Percentiles rank a stretch among this genome's conserved stretches.
These are phyloP conservation scores for Armadillidium nasatum DNA, from an alignment of 1,140 invertebrate genomes.

Conservation along the genomic window DNA sequence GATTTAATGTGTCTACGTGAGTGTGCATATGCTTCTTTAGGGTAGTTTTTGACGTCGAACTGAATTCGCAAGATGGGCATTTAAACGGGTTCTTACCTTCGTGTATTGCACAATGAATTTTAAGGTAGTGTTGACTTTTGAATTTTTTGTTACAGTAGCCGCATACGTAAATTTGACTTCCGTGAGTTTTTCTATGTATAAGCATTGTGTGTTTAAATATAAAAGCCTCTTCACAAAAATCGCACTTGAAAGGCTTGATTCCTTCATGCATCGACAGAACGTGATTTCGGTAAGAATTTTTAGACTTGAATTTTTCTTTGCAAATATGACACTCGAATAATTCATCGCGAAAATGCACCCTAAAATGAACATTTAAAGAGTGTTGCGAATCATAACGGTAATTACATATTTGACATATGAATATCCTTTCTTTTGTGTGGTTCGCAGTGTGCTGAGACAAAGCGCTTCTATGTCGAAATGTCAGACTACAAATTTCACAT, in stretches of 20 bases:
- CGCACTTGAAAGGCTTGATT: background rate
- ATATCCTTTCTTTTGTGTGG: background rate
- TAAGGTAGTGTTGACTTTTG: constrained; percentile 1
- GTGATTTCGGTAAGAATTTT: constrained; percentile 3
- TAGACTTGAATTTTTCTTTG: background rate
- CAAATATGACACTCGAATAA: background rate
- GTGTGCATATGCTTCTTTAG: background rate
- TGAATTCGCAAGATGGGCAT: background rate
- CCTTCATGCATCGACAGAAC: background rate
- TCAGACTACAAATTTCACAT: background rate
- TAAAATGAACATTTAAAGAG: constrained; percentile 3
- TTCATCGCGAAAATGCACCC: background rate
- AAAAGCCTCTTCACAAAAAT: background rate
- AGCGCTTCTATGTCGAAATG: background rate
- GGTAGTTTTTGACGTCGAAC: background rate
- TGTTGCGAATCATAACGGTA: background rate
- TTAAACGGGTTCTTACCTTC: background rate
- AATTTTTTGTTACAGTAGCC: constrained; percentile 3
- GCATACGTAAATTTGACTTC: background rate
- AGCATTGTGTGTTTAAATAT: background rate
- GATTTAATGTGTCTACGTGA: background rate
- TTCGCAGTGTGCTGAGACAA: background rate
- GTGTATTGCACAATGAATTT: constrained; percentile 1
- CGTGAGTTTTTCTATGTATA: background rate
- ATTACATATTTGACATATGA: background rate